phyloP scores from a whole-genome alignment of 23 tunicate genomes.

The Diplosoma virens region DNA sequence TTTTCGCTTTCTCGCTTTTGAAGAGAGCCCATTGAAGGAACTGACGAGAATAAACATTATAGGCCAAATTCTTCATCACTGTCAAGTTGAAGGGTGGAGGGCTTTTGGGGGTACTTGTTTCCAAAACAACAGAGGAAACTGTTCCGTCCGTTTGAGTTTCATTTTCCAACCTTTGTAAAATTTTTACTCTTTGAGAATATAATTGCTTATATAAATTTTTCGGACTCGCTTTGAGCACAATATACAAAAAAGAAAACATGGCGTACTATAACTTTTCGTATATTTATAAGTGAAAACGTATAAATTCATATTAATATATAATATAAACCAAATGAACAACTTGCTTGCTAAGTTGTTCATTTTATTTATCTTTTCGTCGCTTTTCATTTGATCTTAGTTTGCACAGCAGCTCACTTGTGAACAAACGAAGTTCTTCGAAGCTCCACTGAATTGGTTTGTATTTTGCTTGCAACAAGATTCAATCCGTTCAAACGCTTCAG shows the following conservation, averaged over 20 bases:
- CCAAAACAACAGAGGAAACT: not conserved
- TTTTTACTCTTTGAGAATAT: too few relatives aligned
- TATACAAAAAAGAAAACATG: too few relatives aligned
- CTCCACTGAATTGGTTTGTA: not conserved
- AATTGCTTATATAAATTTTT: too few relatives aligned
- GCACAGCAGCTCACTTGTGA: too few relatives aligned
- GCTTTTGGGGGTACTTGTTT: conserved; percentile 23
- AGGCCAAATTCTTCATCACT: conserved; percentile 59
- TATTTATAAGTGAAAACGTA: too few relatives aligned
- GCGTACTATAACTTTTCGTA: too few relatives aligned
- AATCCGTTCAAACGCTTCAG: conserved; percentile 32
- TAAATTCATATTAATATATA: too few relatives aligned
- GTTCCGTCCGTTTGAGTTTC: conserved; percentile 22
- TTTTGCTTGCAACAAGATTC: conserved; percentile 26
- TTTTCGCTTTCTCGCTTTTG: conserved; percentile 43
- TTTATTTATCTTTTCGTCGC: too few relatives aligned
- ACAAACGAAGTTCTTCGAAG: conserved; percentile 8
- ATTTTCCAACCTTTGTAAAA: conserved; percentile 15
- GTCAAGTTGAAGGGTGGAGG: conserved; percentile 66
- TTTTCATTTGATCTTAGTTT: too few relatives aligned
- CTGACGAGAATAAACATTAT: conserved; percentile 45
- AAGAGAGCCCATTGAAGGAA: conserved; percentile 60
- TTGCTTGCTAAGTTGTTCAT: too few relatives aligned
- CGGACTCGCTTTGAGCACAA: too few relatives aligned
- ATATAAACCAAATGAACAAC: too few relatives aligned